Percentiles rank a stretch among this genome's conserved stretches.
These are phyloP conservation scores for Conopomorpha cramerella DNA, from an alignment of 1,140 invertebrate species.

Conservation along the genomic window DNA sequence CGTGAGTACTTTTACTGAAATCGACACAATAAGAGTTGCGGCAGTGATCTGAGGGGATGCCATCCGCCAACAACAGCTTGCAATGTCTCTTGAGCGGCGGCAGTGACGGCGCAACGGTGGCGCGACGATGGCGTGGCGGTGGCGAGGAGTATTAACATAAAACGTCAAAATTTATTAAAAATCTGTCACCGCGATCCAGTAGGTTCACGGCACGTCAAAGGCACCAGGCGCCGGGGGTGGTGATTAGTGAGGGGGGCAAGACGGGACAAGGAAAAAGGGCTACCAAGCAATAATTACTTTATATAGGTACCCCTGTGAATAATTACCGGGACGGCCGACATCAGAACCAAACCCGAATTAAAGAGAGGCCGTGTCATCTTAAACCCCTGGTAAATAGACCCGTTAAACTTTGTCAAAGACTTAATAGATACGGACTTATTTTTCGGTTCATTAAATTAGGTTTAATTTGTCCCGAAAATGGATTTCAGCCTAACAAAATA, in stretches of 20 bases:
- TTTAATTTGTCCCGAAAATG: too few relatives aligned
- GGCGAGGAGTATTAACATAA: constrained; percentile 56
- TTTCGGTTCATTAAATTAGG: too few relatives aligned
- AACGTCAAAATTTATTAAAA: constrained; percentile 53
- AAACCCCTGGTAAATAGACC: constrained; percentile 26
- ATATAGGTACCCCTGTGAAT: constrained; percentile 42
- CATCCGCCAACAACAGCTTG: too few relatives aligned
- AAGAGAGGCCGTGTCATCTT: too few relatives aligned
- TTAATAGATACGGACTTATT: too few relatives aligned
- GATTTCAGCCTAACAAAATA: too few relatives aligned
- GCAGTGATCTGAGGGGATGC: too few relatives aligned
- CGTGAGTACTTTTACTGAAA: too few relatives aligned
- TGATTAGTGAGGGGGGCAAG: constrained; percentile 26
- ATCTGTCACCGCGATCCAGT: constrained; percentile 41
- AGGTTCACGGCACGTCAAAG: constrained; percentile 39
- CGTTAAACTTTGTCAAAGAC: constrained; percentile 40
- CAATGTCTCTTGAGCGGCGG: too few relatives aligned
- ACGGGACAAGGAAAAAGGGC: constrained; percentile 49
- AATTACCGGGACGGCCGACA: constrained; percentile 43
- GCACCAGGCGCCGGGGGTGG: constrained; percentile 35
- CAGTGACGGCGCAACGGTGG: too few relatives aligned
- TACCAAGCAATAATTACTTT: constrained; percentile 47
- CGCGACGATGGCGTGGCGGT: too few relatives aligned
- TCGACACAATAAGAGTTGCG: too few relatives aligned
- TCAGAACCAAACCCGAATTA: constrained; percentile 40